phyloP scores from a whole-genome alignment of 1,140 invertebrate genomes.

The Ostrea edulis region DNA sequence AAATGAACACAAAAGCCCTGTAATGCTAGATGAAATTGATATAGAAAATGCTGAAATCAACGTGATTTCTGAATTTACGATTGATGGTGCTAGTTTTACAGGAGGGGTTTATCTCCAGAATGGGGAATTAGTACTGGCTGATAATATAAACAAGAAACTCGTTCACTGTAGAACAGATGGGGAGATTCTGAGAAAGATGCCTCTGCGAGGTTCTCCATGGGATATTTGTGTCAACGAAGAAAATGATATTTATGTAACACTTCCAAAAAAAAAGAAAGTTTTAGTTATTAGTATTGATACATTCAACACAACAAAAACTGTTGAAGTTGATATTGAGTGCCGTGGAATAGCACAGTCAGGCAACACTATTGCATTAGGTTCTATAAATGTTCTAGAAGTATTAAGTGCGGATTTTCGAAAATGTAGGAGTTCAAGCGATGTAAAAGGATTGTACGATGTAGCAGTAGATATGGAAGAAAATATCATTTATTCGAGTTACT shows the following conservation, averaged over 20 bases:
- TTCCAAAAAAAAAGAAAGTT: too few relatives aligned
- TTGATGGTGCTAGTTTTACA: neutral
- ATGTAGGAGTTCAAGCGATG: neutral
- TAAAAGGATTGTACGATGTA: neutral
- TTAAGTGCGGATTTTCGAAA: neutral
- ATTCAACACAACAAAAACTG: too few relatives aligned
- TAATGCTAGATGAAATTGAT: neutral
- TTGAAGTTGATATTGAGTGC: too few relatives aligned
- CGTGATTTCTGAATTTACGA: neutral
- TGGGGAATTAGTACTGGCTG: neutral
- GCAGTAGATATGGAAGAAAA: neutral
- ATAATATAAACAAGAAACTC: neutral
- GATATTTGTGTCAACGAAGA: neutral
- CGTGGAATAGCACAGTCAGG: neutral
- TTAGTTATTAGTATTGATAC: too few relatives aligned
- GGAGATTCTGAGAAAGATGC: neutral
- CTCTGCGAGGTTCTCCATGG: neutral
- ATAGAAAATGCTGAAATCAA: too few relatives aligned
- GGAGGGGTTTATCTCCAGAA: neutral
- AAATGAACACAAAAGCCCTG: neutral
- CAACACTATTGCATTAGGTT: neutral
- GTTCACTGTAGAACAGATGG: neutral
- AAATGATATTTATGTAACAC: too few relatives aligned
- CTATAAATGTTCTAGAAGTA: neutral
- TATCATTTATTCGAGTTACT: neutral